Evolutionary conservation across 1,140 invertebrate genomes (phyloP).

Genomic region (Hyphantria cunea): DNA sequence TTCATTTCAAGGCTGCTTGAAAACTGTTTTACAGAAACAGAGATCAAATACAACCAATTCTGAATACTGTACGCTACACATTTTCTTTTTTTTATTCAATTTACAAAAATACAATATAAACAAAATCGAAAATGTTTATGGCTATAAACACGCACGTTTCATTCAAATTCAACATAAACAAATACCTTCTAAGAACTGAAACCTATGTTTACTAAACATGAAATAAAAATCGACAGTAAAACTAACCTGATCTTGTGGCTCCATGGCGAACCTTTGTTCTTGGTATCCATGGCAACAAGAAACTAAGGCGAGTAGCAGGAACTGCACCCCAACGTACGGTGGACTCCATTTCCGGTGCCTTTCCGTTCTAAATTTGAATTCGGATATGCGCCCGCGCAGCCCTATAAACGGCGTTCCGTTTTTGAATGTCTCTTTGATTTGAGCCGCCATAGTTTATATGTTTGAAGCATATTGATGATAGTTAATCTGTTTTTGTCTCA

Average conservation of each 20-base stretch:
- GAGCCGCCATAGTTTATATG: slow-evolving; percentile 57
- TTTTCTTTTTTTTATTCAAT: slow-evolving; percentile 7
- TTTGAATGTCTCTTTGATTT: slow-evolving; percentile 44
- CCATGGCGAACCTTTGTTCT: slow-evolving; percentile 74
- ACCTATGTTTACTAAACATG: slow-evolving; percentile 1
- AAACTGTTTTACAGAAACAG: too few relatives aligned
- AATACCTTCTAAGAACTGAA: slow-evolving; percentile 1
- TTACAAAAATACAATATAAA: not conserved
- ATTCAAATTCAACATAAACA: too few relatives aligned
- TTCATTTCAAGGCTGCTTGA: too few relatives aligned
- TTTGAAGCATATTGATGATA: slow-evolving; percentile 54
- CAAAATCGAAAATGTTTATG: not conserved
- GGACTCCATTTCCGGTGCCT: slow-evolving; percentile 48
- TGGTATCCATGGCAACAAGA: slow-evolving; percentile 65
- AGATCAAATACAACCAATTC: too few relatives aligned
- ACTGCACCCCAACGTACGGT: slow-evolving; percentile 55
- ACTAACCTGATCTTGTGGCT: slow-evolving; percentile 70
- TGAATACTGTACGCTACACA: too few relatives aligned
- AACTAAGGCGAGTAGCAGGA: slow-evolving; percentile 46
- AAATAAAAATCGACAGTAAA: slow-evolving; percentile 11
- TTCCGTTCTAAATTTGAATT: slow-evolving; percentile 60
- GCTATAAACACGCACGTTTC: too few relatives aligned
- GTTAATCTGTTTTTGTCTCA: slow-evolving; percentile 41
- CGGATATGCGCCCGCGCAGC: slow-evolving; percentile 49
- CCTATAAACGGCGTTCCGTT: slow-evolving; percentile 45